Evolutionary conservation across 2,888 invertebrate genomes (phyloP).

Genomic region (Pelosia muscerda): DNA sequence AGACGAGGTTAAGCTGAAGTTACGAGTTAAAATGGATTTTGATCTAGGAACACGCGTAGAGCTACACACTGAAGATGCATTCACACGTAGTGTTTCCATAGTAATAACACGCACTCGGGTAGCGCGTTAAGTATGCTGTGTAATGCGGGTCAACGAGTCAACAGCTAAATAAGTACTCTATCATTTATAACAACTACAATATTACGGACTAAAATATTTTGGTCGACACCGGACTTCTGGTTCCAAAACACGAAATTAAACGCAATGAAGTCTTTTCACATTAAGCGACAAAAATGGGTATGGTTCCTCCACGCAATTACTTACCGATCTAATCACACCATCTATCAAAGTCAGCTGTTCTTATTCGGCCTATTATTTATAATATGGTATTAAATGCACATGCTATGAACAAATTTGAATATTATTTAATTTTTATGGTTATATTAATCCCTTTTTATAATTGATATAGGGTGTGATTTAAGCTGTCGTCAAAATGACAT

Average conservation of each 20-base stretch:
- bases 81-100: no score
- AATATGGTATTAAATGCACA: not conserved
- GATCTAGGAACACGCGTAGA: no score
- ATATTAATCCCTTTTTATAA: not conserved
- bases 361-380: slow-evolving; percentile 55
- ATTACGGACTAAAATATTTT: not conserved
- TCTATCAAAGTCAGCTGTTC: slow-evolving; percentile 63
- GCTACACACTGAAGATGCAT: no score
- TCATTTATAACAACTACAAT: not conserved
- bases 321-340: slow-evolving; percentile 55
- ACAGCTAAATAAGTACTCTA: not conserved
- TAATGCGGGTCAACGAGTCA: no score
- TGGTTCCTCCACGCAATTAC: slow-evolving; percentile 41
- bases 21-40: no score
- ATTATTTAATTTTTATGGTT: not conserved
- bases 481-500: no score
- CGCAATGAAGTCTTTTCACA: slow-evolving; percentile 26
- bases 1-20: no score
- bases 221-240: not conserved
- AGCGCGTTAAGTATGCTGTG: no score
- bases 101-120: no score
- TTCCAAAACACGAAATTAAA: not conserved
- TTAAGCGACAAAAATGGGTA: slow-evolving; percentile 46
- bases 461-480: not conserved
- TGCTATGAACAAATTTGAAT: not conserved